Base-by-base conservation (phyloP, 2,113 vertebrate genomes). In the Nibea coibor region DNA sequence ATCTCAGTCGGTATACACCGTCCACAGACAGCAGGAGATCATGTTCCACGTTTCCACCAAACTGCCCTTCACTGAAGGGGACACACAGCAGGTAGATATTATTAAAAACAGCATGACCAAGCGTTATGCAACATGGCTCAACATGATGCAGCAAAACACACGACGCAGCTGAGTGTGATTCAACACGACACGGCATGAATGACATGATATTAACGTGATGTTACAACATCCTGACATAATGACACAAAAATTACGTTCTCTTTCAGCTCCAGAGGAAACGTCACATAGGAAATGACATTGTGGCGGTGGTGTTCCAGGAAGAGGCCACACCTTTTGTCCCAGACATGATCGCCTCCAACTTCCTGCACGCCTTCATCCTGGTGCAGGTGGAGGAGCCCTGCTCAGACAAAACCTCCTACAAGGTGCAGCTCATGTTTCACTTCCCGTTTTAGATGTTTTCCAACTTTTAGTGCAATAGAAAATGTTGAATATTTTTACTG, bases 1-100 rank as follows among this genome's bases (percentile, higher is more conserved):
- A 5, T 93, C 88, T 3, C 96, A 98, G 85, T 99, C 98, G 0
- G 94, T 99, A 84, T 99, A 97, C 96, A 98, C 97, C 0, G 88
- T 95, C 80, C 97, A 98, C 93, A 94, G 96, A 90, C 95, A 96
- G 81, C 96, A 96, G 87, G 97, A 99, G 94, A 94, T 99, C 87
- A 99, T 99, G 98, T 99, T 99, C 92, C 98, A 99, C 0, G 95
- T 99, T 75, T 99, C 97, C 65, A 99, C 97, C 58, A 99, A 98
- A 80, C 96, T 99, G 88, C 98, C 98, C 0, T 98, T 96, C 80
- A 99, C 96, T 0, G 97, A 99, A 78, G 97, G 97, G 57, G 98
- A 99, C 15, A 54, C 94, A 0, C 98, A 99, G 58, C 97, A 99
- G 96, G 98, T 99, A 93, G 82, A 31, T 19, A 15, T 4, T 47